Percentiles rank a stretch among this genome's conserved stretches.
Evolutionary conservation across 64 coral and sea anemone genomes (phyloP).

Genomic region (Pocillopora verrucosa): DNA sequence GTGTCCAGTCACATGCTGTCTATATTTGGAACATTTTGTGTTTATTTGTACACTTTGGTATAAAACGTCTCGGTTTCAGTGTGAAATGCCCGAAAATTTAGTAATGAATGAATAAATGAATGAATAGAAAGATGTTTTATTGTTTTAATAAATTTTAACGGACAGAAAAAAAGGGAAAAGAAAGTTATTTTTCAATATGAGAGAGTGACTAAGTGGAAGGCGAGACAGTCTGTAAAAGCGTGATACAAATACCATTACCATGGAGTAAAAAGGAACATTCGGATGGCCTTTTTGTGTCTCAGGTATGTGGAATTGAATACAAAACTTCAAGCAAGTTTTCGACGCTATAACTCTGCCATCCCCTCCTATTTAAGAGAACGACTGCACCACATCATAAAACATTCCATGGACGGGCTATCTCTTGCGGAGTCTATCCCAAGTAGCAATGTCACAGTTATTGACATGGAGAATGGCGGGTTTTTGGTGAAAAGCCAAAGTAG

Average conservation of each 20-base stretch:
- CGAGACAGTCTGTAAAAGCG: too few relatives aligned
- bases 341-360: slow-evolving; percentile 12
- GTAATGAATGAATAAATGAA: not conserved
- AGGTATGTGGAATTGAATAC: slow-evolving; percentile 65
- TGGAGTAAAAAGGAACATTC: too few relatives aligned
- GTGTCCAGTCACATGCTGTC: too few relatives aligned
- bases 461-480: slow-evolving; percentile 15
- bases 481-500: slow-evolving; percentile 35
- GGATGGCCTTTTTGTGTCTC: not conserved
- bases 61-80: too few relatives aligned
- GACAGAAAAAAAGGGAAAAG: too few relatives aligned
- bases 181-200: too few relatives aligned
- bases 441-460: slow-evolving; percentile 9
- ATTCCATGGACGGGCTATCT: slow-evolving; percentile 20
- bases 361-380: slow-evolving; percentile 31
- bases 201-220: too few relatives aligned
- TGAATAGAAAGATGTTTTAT: not conserved
- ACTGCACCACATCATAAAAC: slow-evolving; percentile 47
- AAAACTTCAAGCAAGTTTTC: slow-evolving; percentile 36
- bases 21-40: too few relatives aligned
- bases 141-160: not conserved
- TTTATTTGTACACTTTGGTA: too few relatives aligned
- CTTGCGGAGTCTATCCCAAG: slow-evolving; percentile 26
- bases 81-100: too few relatives aligned
- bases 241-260: too few relatives aligned